Percentiles rank a stretch among this genome's conserved stretches.
Evolutionary conservation across 2,888 invertebrate genomes (phyloP).

Genomic region (Seladonia tumulorum): DNA sequence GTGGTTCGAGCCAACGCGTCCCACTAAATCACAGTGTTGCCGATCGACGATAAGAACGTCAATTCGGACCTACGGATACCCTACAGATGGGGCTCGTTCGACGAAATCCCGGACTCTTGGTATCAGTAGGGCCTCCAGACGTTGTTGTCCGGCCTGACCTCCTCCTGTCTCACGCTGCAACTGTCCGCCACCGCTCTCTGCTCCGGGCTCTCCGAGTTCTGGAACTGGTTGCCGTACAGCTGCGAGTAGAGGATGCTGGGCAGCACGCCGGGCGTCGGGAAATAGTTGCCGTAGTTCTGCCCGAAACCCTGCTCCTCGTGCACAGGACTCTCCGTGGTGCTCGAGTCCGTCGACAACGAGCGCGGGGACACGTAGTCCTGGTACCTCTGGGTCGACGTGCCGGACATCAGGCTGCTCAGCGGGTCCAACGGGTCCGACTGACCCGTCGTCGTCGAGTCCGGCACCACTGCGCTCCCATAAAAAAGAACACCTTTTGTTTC

Average conservation of each 20-base stretch:
- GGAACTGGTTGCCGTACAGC: slow-evolving; percentile 87
- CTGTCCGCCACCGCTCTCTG: slow-evolving; percentile 81
- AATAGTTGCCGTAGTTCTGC: slow-evolving; percentile 88
- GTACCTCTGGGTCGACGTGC: slow-evolving; percentile 79
- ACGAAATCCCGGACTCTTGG: slow-evolving; percentile 14
- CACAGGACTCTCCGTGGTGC: slow-evolving; percentile 93
- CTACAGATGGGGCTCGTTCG: slow-evolving; percentile 31
- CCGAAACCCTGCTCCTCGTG: slow-evolving; percentile 89
- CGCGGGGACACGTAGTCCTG: slow-evolving; percentile 86
- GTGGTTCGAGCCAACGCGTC: slow-evolving; percentile 40
- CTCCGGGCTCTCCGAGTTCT: slow-evolving; percentile 81
- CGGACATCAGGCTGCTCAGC: slow-evolving; percentile 79
- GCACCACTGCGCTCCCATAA: slow-evolving; percentile 84
- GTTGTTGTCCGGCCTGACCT: slow-evolving; percentile 82
- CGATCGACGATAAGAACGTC: slow-evolving; percentile 29
- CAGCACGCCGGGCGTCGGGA: slow-evolving; percentile 88
- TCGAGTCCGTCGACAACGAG: slow-evolving; percentile 92
- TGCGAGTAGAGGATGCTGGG: slow-evolving; percentile 94
- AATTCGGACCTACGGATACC: not conserved
- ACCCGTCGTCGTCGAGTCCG: slow-evolving; percentile 89
- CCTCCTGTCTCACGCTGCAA: slow-evolving; percentile 81
- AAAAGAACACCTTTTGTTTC: slow-evolving; percentile 25
- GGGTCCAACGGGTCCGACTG: slow-evolving; percentile 82
- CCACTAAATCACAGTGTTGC: slow-evolving; percentile 60
- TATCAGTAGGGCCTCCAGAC: slow-evolving; percentile 83